Base-by-base conservation (phyloP, 2,797 vertebrate genomes). In the Gymnothorax reevesii region DNA sequence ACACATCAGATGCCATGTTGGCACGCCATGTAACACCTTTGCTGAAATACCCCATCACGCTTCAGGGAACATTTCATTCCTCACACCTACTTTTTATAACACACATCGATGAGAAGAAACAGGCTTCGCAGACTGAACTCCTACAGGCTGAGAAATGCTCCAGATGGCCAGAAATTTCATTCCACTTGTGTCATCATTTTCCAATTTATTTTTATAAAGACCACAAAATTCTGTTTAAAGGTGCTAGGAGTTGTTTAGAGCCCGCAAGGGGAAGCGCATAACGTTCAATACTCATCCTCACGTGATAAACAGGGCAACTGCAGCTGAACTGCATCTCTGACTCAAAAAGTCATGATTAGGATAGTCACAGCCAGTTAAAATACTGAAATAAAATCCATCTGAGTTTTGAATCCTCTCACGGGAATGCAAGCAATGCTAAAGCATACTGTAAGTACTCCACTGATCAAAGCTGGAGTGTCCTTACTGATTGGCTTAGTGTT, bases 141-240 rank as follows among this genome's bases (percentile, higher is more conserved):
- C 64, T 69, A 69, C 64, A n/a, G 64, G 25, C 64, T 69, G 64
- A 69, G 64, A 69, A 69, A 69, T 69, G 10, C 22, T 69, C 64
- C 64, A 69, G 64, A n/a, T 69, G 64, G 64, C 64, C 64, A 69
- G 22, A 25, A 25, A 69, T 69, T 69, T 69, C 22, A 69, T 69
- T 69, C n/a, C 64, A n/a, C 64, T 69, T 22, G 22, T 69, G 64
- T 69, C 64, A 69, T 69, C 22, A 69, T 25, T n/a, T 69, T 69
- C 64, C 64, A 69, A 69, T 69, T 69, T 69, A 25, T 69, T 69
- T 42, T 69, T 25, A 69, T 25, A 69, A 69, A 69, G 64, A 69
- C 64, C n/a, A n/a, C 64, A 6, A n/a, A 69, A 69, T 69, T 69
- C 64, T 69, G 7, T n/a, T 69, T n/a, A 69, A 69, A 69, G 64